Evolutionary conservation across 2,797 vertebrate genomes (phyloP).

Genomic region (Sitta carolinensis): DNA sequence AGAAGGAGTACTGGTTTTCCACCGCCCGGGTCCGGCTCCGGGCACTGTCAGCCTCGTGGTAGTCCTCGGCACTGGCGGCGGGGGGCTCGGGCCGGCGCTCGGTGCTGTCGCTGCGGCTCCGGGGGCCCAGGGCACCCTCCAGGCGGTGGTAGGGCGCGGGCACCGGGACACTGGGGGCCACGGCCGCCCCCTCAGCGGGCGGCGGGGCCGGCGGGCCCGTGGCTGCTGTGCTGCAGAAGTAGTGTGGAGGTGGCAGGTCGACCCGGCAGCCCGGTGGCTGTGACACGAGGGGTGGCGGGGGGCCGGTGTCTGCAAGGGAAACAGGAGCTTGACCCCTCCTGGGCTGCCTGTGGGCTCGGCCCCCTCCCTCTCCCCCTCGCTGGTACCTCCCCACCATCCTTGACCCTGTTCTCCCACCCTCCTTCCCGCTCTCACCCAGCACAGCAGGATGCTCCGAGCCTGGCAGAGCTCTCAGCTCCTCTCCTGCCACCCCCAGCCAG

Average conservation of each 20-base stretch:
- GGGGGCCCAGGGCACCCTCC: conserved; percentile 80
- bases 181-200: conserved; percentile 70
- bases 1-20: conserved; percentile 98
- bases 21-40: conserved; percentile 87
- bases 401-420: background rate
- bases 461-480: background rate
- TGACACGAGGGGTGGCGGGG: conserved; percentile 67
- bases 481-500: rapidly evolving
- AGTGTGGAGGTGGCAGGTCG: conserved; percentile 82
- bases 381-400: background rate
- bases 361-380: background rate
- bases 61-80: conserved; percentile 80
- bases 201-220: conserved; percentile 62
- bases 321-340: background rate
- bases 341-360: background rate
- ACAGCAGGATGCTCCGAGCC: rapidly evolving
- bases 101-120: conserved; percentile 88
- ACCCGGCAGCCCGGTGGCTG: conserved; percentile 80
- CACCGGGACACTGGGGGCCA: conserved; percentile 74
- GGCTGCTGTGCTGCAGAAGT: conserved; percentile 77
- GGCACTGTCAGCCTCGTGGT: conserved; percentile 85
- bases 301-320: conserved; percentile 74
- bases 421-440: background rate
- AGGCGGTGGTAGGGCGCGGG: conserved; percentile 80
- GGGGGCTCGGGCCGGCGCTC: conserved; percentile 88